phyloP scores from a whole-genome alignment of 2,113 vertebrate genomes.

The Siniperca knerii region DNA sequence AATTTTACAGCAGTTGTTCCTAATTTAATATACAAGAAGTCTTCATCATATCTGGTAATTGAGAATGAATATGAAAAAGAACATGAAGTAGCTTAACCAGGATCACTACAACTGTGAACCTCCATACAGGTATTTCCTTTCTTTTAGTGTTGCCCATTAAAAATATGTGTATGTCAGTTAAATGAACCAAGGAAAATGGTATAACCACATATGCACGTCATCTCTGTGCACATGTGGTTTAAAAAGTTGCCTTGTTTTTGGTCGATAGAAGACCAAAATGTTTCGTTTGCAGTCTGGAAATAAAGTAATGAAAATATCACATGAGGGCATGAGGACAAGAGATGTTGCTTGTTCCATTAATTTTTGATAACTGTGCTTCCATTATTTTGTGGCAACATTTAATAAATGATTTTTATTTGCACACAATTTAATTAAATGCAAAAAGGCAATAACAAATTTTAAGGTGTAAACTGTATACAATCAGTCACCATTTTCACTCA shows the following conservation, averaged over 20 bases:
- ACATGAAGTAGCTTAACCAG: background rate
- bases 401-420: background rate
- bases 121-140: background rate
- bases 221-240: background rate
- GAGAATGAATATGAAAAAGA: background rate
- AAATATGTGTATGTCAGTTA: slow-evolving; percentile 2
- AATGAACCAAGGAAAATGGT: slow-evolving; percentile 5
- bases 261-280: background rate
- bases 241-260: background rate
- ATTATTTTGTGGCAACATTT: background rate
- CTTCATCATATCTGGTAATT: background rate
- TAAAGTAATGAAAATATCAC: background rate
- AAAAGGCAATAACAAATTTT: background rate
- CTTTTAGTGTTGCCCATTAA: background rate
- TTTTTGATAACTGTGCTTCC: background rate
- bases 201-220: background rate
- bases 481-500: background rate
- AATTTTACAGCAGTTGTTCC: background rate
- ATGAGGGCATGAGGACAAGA: background rate
- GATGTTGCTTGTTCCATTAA: background rate
- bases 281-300: background rate
- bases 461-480: background rate
- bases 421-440: background rate
- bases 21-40: background rate
- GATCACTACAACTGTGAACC: background rate